Conservation (phyloP, 1,140 invertebrate genomes). For the Drosophila ogumai region DNA sequence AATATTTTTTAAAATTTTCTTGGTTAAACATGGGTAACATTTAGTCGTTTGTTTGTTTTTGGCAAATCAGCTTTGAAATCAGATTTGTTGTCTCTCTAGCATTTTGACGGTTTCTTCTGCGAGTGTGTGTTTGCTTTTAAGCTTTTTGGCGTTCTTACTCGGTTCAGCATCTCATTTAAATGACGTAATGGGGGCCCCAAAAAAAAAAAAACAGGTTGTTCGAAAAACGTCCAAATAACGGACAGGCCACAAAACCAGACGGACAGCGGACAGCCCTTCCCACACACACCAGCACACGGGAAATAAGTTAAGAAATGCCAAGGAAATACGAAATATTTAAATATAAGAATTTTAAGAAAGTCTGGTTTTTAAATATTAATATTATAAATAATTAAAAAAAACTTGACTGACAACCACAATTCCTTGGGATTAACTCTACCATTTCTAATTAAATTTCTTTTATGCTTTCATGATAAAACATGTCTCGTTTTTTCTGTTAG, state of each 20-base stretch:
- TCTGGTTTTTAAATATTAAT: not conserved
- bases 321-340: too few species aligned
- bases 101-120: slow-evolving; percentile 28
- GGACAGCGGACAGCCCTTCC: slow-evolving; percentile 20
- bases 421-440: not conserved
- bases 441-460: not conserved
- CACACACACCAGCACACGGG: not conserved
- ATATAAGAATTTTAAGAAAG: not conserved
- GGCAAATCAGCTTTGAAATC: slow-evolving; percentile 21
- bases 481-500: not conserved
- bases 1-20: not conserved
- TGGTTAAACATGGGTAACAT: not conserved
- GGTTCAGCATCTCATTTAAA: slow-evolving; percentile 20
- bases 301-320: not conserved
- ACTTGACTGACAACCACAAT: too few species aligned
- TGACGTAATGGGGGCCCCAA: slow-evolving; percentile 49
- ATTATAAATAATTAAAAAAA: not conserved
- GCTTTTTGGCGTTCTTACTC: slow-evolving; percentile 43
- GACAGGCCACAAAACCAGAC: slow-evolving; percentile 20
- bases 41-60: not conserved
- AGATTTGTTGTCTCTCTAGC: slow-evolving; percentile 41
- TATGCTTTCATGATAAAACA: not conserved
- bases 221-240: slow-evolving; percentile 26
- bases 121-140: slow-evolving; percentile 16
- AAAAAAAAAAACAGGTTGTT: slow-evolving; percentile 55